A percentile compares a stretch with the other conserved stretches of the same genome.
Conservation (phyloP, 2,888 invertebrate genomes). For the Phalangium opilio region DNA sequence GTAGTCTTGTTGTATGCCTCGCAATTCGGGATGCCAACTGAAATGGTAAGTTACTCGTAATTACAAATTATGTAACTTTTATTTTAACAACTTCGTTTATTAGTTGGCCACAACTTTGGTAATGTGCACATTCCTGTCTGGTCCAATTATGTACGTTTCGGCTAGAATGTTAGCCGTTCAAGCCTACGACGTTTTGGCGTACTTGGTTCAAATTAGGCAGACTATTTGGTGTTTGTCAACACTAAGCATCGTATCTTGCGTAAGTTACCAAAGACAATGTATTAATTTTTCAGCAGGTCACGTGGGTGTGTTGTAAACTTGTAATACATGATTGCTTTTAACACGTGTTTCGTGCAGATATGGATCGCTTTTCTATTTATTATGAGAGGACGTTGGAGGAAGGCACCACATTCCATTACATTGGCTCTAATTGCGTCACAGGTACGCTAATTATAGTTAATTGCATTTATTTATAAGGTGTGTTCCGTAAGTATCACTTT, state of each 20-base stretch:
- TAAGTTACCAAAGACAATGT: constrained; percentile 29
- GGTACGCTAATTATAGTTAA: constrained; percentile 37
- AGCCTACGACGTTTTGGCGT: constrained; percentile 50
- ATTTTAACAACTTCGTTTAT: constrained; percentile 22
- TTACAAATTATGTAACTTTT: not conserved
- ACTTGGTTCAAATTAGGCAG: constrained; percentile 53
- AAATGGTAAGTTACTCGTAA: constrained; percentile 23
- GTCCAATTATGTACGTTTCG: constrained; percentile 85
- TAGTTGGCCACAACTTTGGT: constrained; percentile 89
- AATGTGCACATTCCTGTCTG: constrained; percentile 81
- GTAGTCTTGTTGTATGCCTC: constrained; percentile 86
- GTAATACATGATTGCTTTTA: not conserved
- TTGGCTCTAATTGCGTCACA: constrained; percentile 61
- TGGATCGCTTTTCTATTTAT: constrained; percentile 62
- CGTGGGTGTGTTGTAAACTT: constrained; percentile 15
- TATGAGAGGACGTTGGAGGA: constrained; percentile 54
- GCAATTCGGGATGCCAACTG: constrained; percentile 63
- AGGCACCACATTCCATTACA: constrained; percentile 68
- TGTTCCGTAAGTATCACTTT: too few species aligned
- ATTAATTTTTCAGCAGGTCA: not conserved
- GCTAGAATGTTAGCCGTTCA: constrained; percentile 78
- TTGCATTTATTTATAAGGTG: too few species aligned
- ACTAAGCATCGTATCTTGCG: constrained; percentile 53
- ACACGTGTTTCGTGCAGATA: constrained; percentile 24
- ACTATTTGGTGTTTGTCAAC: constrained; percentile 75